These are phyloP conservation scores for Hirudinaria manillensis DNA, from an alignment of 2,888 invertebrate species.

Conservation along the genomic window DNA sequence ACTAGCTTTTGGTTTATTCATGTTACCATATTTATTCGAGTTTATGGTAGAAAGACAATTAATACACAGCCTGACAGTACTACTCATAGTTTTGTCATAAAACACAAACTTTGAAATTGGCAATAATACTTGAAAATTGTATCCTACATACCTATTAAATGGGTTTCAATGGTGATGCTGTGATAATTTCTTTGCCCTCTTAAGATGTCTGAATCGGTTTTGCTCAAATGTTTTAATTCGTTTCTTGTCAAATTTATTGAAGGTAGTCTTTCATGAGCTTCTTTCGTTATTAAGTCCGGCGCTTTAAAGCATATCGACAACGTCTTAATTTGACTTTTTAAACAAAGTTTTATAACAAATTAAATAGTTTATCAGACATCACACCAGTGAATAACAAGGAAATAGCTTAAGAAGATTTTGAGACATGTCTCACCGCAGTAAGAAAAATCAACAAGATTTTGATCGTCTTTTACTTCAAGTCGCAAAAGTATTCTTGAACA, in stretches of 20 bases:
- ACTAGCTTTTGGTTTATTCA: no score
- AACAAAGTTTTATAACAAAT: no score
- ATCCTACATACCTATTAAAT: conserved; percentile 19
- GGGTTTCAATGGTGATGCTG: conserved; percentile 34
- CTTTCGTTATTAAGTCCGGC: conserved; percentile 18
- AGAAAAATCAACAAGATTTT: conserved; percentile 18
- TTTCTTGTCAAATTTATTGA: neutral
- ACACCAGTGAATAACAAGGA: no score
- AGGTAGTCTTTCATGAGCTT: neutral
- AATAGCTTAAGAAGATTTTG: no score
- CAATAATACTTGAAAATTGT: neutral
- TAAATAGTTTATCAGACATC: no score
- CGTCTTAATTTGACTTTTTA: no score
- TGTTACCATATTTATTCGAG: neutral
- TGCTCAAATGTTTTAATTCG: neutral
- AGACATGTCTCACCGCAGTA: conserved; percentile 22
- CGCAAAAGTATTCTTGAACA: conserved; percentile 37
- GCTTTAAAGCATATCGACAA: conserved; percentile 1
- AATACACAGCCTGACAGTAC: neutral
- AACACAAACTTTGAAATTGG: conserved; percentile 8
- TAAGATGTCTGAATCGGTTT: conserved; percentile 25
- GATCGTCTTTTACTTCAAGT: conserved; percentile 38
- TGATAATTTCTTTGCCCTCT: conserved; percentile 35
- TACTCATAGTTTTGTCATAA: no score
- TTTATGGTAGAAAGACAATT: neutral